These are phyloP conservation scores for Theristicus caerulescens DNA, from an alignment of 2,113 vertebrate genomes.

Conservation along the genomic window DNA sequence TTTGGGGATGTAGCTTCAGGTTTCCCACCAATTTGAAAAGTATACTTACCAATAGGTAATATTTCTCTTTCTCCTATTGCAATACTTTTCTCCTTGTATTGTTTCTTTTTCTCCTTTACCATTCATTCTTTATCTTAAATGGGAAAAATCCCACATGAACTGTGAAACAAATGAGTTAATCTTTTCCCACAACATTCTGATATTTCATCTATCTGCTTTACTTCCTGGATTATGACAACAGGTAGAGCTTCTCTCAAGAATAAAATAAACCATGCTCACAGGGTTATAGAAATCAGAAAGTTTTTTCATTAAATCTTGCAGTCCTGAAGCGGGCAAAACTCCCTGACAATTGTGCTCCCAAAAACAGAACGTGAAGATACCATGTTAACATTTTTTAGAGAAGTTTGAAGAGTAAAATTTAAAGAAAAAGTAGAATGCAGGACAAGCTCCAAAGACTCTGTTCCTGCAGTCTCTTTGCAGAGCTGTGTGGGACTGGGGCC, in stretches of 20 bases:
- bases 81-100: neutral
- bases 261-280: neutral
- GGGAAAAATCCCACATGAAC: neutral
- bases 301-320: neutral
- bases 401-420: neutral
- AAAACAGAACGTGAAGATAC: fast-evolving
- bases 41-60: neutral
- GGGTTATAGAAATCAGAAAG: neutral
- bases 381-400: neutral
- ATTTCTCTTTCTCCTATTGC: neutral
- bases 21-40: neutral
- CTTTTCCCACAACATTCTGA: neutral
- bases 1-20: neutral
- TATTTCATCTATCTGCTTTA: neutral
- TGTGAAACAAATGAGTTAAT: neutral
- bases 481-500: neutral
- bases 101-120: neutral
- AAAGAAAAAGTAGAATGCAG: neutral
- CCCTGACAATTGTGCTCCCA: neutral
- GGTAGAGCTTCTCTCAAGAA: neutral
- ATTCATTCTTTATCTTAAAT: neutral
- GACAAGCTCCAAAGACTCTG: neutral
- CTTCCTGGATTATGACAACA: neutral
- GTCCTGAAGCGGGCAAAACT: neutral
- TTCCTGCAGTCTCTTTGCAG: neutral